Percentiles rank a stretch among this genome's conserved stretches.
phyloP scores from a whole-genome alignment of 2,113 vertebrate species.

The Bostrychus sinensis region DNA sequence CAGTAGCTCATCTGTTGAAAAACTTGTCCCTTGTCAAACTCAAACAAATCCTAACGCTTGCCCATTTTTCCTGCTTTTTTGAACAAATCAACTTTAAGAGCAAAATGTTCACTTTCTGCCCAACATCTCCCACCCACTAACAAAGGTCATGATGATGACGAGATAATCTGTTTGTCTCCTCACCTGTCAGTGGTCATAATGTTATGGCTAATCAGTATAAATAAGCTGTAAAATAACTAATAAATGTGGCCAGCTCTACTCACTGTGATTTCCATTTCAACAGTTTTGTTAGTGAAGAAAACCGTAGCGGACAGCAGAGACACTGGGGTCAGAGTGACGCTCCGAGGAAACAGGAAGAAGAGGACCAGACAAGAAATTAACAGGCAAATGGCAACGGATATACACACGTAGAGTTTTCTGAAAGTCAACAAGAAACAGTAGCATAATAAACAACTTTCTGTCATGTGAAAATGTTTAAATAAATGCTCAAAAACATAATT shows the following conservation, averaged over 20 bases:
- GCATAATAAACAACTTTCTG: not conserved
- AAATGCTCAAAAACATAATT: rapidly evolving
- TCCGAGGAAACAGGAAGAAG: conserved; percentile 96
- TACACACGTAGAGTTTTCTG: conserved; percentile 91
- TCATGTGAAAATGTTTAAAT: not conserved
- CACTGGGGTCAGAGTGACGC: conserved; percentile 85
- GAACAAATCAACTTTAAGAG: too few relatives aligned
- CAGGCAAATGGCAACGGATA: conserved; percentile 86
- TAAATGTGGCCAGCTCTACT: conserved; percentile 16
- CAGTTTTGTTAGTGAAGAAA: conserved; percentile 67
- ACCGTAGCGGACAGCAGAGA: conserved; percentile 89
- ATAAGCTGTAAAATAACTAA: too few relatives aligned
- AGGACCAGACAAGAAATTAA: conserved; percentile 87
- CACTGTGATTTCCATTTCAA: conserved; percentile 74
- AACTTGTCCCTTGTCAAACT: too few relatives aligned
- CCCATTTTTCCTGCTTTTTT: too few relatives aligned
- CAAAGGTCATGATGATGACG: too few relatives aligned
- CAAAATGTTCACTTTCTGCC: too few relatives aligned
- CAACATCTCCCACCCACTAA: too few relatives aligned
- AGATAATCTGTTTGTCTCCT: too few relatives aligned
- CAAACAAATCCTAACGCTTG: too few relatives aligned
- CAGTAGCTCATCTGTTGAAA: too few relatives aligned
- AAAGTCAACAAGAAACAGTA: not conserved
- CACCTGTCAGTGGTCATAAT: too few relatives aligned
- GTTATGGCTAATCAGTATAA: too few relatives aligned